Percentiles rank a stretch among this genome's conserved stretches.
Conservation (phyloP, 2,888 invertebrate species). For the Scaptomyza tumidula region DNA sequence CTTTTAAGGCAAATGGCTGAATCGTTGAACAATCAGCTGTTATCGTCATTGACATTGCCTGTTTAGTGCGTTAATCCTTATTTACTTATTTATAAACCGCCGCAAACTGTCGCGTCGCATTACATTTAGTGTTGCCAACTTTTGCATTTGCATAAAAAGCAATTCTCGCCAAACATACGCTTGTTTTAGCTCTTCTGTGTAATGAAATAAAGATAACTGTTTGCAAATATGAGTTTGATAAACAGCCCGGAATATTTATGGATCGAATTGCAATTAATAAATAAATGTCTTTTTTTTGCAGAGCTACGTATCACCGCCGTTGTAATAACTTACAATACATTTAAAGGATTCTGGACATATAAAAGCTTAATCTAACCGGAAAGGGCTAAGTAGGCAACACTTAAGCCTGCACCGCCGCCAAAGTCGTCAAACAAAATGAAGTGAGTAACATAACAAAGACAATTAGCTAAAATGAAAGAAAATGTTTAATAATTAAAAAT, state of each 20-base stretch:
- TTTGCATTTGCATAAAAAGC: slow-evolving; percentile 46
- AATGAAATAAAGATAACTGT: not conserved
- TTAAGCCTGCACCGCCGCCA: slow-evolving; percentile 65
- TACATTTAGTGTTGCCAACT: slow-evolving; percentile 66
- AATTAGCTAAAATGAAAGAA: slow-evolving; percentile 3
- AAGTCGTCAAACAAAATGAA: slow-evolving; percentile 70
- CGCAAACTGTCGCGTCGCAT: slow-evolving; percentile 72
- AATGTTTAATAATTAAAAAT: slow-evolving; percentile 11
- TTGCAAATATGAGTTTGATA: not conserved
- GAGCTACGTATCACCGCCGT: slow-evolving; percentile 25
- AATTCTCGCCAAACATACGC: slow-evolving; percentile 12
- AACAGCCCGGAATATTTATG: not conserved
- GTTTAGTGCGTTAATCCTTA: slow-evolving; percentile 32
- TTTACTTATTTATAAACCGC: slow-evolving; percentile 37
- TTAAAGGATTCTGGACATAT: slow-evolving; percentile 39
- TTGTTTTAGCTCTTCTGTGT: not conserved
- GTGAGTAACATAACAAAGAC: slow-evolving; percentile 50
- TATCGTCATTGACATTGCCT: not conserved
- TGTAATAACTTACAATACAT: slow-evolving; percentile 26
- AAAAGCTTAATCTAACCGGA: slow-evolving; percentile 48
- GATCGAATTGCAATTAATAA: not conserved
- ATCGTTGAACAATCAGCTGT: not conserved
- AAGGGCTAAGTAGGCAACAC: slow-evolving; percentile 64
- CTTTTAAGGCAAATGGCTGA: slow-evolving; percentile 11
- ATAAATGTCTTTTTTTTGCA: slow-evolving; percentile 19